Base-by-base conservation (phyloP, 2,888 invertebrate species). In the Acleris cristana region DNA sequence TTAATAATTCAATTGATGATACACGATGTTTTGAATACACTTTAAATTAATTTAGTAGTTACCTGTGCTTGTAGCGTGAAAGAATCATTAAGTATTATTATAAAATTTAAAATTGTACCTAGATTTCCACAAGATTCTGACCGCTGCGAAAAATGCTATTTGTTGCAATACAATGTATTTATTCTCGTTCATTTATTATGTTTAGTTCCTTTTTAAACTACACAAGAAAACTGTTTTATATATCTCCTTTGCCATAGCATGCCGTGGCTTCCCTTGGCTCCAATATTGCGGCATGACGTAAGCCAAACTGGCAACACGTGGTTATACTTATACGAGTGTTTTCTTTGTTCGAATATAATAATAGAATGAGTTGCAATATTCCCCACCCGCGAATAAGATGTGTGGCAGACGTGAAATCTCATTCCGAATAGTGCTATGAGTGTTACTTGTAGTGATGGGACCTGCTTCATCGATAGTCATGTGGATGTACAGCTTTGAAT, bases 311-410 rank as follows among this genome's bases (percentile, higher is more conserved):
- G 83, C 76, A 80, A 82, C 86, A 87, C 85, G 82, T 87, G 84
- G 84, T 79, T 75, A 71, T 72, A 64, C 69, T 60, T 71, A 66
- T 66, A 71, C 61, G 71, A 66, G 72, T 81, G 81, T 79, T 85
- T 83, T 84, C 86, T 85, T 86, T 88, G 87, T 87, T 83, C 84
- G 79, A 78, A 83, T 86, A 89, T 89, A 87, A 89, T 88, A 88
- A 88, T 81, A 79, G 86, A 88, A 88, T 89, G 89, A 90, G 85
- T 89, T 76, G 88, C 83, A 80, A 82, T 86, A 87, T 88, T 84
- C 81, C 74, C 76, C 71, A 73, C 70, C 73, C 73, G 73, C 78
- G 85, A 88, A 83, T 87, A 81, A 88, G 88, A 88, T 86, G 87
- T 85, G 86, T 84, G 79, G 83, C 79, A 80, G 85, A 85, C 79